phyloP scores from a whole-genome alignment of 2,113 vertebrate genomes.

The Nibea albiflora region DNA sequence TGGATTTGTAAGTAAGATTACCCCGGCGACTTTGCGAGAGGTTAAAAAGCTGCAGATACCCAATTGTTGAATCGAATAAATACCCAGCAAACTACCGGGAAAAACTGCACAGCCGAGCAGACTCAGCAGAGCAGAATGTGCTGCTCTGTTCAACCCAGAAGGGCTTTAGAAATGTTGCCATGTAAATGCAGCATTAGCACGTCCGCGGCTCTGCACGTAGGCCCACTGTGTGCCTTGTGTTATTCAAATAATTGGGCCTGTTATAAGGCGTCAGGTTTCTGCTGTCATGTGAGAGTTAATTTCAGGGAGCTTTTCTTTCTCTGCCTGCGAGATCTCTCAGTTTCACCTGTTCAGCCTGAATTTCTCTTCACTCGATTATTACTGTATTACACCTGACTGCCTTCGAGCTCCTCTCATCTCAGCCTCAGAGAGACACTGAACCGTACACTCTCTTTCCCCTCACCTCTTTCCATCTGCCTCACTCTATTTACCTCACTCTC shows the following conservation, averaged over 20 bases:
- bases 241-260: slow-evolving; percentile 35
- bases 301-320: slow-evolving; percentile 6
- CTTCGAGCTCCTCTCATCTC: slow-evolving; percentile 44
- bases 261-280: slow-evolving; percentile 30
- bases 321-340: slow-evolving; percentile 3
- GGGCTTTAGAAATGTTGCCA: slow-evolving; percentile 58
- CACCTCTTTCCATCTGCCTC: slow-evolving; percentile 41
- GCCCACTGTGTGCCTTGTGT: slow-evolving; percentile 33
- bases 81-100: slow-evolving; percentile 27
- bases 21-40: slow-evolving; percentile 15
- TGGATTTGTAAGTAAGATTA: slow-evolving; percentile 64
- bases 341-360: slow-evolving; percentile 31
- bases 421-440: slow-evolving; percentile 53
- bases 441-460: slow-evolving; percentile 7
- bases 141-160: slow-evolving; percentile 58
- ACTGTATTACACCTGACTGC: slow-evolving; percentile 61
- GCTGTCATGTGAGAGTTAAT: slow-evolving; percentile 17
- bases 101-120: slow-evolving; percentile 52
- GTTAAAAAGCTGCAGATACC: slow-evolving; percentile 37
- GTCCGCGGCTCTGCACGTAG: slow-evolving; percentile 15
- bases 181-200: slow-evolving; percentile 64
- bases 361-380: slow-evolving; percentile 50
- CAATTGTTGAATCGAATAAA: slow-evolving; percentile 61
- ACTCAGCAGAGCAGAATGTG: slow-evolving; percentile 63
- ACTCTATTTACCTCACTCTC: slow-evolving; percentile 45